These are phyloP conservation scores for Pammene aurita DNA, from an alignment of 2,888 invertebrate genomes.

Conservation along the genomic window DNA sequence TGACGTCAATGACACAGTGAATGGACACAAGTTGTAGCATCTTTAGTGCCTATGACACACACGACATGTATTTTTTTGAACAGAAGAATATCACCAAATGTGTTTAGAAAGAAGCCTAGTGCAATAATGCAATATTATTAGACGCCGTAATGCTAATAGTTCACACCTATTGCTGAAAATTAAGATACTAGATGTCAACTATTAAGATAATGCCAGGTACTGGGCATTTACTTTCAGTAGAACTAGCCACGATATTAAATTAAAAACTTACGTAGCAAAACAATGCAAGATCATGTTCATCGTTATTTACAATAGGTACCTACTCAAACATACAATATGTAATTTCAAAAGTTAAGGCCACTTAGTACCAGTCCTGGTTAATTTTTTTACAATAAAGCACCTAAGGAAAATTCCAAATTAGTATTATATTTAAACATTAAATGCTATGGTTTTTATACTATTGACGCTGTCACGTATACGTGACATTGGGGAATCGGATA, in stretches of 20 bases:
- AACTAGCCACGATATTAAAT: constrained; percentile 14
- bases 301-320: constrained; percentile 76
- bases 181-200: no score
- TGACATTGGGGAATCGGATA: no score
- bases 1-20: no score
- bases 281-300: constrained; percentile 56
- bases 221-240: not conserved
- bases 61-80: no score
- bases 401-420: constrained; percentile 45
- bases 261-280: constrained; percentile 7
- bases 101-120: no score
- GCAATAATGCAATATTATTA: no score
- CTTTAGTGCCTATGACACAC: no score
- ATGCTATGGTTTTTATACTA: not conserved
- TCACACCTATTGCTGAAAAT: no score
- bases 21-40: no score
- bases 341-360: constrained; percentile 66
- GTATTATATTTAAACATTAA: not conserved
- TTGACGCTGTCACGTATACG: constrained; percentile 8
- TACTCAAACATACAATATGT: constrained; percentile 52
- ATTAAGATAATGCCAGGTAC: no score
- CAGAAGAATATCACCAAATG: no score
- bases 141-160: no score
- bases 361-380: constrained; percentile 47
- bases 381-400: constrained; percentile 59